Evolutionary conservation across 1,140 invertebrate species (phyloP).

Genomic region (Solenopsis invicta): DNA sequence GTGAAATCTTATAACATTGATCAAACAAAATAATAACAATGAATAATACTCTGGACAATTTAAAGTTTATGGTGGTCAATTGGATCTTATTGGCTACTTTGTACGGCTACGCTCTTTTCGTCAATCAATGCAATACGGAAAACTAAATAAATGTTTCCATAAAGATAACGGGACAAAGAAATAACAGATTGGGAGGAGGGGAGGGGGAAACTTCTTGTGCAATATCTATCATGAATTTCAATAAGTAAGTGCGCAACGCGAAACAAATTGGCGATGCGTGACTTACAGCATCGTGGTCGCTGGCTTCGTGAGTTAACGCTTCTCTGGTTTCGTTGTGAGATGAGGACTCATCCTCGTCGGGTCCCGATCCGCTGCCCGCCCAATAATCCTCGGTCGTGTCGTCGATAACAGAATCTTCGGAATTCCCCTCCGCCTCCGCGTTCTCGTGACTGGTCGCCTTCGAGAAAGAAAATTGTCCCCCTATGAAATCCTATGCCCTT

Average conservation of each 20-base stretch:
- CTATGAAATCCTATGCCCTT: not conserved
- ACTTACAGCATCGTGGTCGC: conserved; percentile 90
- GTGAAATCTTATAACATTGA: not conserved
- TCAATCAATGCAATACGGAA: not conserved
- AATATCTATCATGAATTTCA: conserved; percentile 46
- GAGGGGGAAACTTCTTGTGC: conserved; percentile 44
- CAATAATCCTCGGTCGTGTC: conserved; percentile 86
- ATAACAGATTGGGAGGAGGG: conserved; percentile 43
- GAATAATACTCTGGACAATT: not conserved
- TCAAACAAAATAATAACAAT: not conserved
- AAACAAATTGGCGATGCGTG: conserved; percentile 63
- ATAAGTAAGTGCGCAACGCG: conserved; percentile 56
- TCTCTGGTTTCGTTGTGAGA: conserved; percentile 89
- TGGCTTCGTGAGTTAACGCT: conserved; percentile 89
- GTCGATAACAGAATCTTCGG: conserved; percentile 81
- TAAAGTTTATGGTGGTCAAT: not conserved
- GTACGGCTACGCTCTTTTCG: not conserved
- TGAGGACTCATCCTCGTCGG: conserved; percentile 80
- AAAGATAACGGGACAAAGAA: conserved; percentile 54
- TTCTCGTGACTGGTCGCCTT: conserved; percentile 80
- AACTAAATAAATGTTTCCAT: not conserved
- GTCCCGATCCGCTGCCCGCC: conserved; percentile 85
- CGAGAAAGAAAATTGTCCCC: not conserved
- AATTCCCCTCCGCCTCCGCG: conserved; percentile 79
- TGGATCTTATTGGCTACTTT: not conserved